phyloP scores from a whole-genome alignment of 2,113 vertebrate species.

The Hemiprocne comata region DNA sequence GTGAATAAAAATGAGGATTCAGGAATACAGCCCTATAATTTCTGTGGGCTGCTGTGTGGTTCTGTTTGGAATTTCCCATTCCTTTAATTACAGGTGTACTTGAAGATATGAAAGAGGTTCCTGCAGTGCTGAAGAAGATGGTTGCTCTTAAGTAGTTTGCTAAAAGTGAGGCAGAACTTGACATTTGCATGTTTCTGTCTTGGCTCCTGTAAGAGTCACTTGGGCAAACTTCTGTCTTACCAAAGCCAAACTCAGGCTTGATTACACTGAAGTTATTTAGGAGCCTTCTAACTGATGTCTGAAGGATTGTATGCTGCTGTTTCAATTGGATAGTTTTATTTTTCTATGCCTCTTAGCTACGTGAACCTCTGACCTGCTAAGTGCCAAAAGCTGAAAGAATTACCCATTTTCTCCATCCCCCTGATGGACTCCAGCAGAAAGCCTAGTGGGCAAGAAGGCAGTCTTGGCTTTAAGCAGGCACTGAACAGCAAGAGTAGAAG shows the following conservation, averaged over 20 bases:
- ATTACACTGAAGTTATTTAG: not conserved
- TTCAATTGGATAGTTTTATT: constrained; percentile 14
- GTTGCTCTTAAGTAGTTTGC: not conserved
- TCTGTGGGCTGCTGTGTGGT: not conserved
- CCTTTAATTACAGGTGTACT: not conserved
- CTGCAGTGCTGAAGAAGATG: not conserved
- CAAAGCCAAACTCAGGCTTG: not conserved
- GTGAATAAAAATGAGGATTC: not conserved
- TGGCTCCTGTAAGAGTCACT: not conserved
- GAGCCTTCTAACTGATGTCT: not conserved
- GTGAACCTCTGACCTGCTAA: not conserved
- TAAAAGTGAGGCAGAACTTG: not conserved
- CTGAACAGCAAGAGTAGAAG: not conserved
- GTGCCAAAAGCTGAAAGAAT: constrained; percentile 32
- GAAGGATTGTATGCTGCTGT: not conserved
- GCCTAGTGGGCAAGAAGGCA: not conserved
- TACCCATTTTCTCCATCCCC: not conserved
- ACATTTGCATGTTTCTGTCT: not conserved
- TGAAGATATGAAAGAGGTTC: not conserved
- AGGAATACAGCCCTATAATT: not conserved
- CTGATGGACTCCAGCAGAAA: constrained; percentile 14
- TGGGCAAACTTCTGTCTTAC: not conserved
- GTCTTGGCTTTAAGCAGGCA: not conserved
- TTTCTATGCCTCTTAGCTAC: not conserved
- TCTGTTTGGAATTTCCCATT: not conserved